Evolutionary conservation across 2,888 invertebrate species (phyloP).

Genomic region (Stenurella melanura): DNA sequence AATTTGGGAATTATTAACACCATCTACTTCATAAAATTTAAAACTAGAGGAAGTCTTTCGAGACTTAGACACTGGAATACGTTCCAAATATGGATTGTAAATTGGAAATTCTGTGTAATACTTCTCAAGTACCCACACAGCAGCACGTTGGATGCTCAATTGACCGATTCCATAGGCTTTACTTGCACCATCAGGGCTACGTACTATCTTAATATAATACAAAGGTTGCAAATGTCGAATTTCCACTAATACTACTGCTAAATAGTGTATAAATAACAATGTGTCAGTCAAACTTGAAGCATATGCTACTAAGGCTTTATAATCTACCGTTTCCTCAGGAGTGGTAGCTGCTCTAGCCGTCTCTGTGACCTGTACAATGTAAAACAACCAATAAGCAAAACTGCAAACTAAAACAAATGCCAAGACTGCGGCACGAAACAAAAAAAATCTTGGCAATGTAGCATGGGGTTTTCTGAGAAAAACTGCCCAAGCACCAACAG

Average conservation of each 20-base stretch:
- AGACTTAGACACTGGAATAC: constrained; percentile 90
- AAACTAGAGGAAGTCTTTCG: constrained; percentile 87
- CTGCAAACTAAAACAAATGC: constrained; percentile 92
- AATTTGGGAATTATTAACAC: constrained; percentile 78
- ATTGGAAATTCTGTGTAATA: constrained; percentile 98
- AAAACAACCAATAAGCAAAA: constrained; percentile 99
- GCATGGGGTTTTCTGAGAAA: constrained; percentile 90
- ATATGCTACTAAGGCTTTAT: constrained; percentile 92
- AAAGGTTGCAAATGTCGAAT: constrained; percentile 93
- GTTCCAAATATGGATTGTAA: constrained; percentile 96
- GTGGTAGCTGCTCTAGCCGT: constrained; percentile 87
- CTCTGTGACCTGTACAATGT: constrained; percentile 92
- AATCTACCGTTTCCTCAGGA: constrained; percentile 87
- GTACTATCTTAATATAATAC: constrained; percentile 91
- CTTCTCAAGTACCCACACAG: constrained; percentile 94
- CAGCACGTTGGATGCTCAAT: constrained; percentile 95
- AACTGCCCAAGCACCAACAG: constrained; percentile 94
- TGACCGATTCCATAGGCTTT: constrained; percentile 91
- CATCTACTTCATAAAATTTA: constrained; percentile 98
- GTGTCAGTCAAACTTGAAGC: constrained; percentile 96
- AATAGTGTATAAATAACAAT: constrained; percentile 94
- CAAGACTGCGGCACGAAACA: constrained; percentile 92
- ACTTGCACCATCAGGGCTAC: constrained; percentile 97
- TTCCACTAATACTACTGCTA: constrained; percentile 94
- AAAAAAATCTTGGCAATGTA: constrained; percentile 92